These are phyloP conservation scores for Muscicapa adusta DNA, from an alignment of 2,113 vertebrate genomes.

Conservation along the genomic window DNA sequence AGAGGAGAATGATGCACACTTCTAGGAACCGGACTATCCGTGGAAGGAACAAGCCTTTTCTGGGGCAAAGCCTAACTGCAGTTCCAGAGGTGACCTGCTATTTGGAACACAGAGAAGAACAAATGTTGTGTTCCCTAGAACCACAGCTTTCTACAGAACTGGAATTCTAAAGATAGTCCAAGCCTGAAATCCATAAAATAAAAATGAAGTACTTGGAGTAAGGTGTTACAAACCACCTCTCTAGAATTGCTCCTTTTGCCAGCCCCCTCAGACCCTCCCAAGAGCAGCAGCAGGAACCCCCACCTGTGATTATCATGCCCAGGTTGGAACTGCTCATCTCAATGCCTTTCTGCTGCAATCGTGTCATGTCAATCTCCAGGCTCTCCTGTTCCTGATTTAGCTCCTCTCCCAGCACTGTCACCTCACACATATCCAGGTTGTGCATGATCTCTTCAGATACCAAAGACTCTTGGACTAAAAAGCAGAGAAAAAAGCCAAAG, in stretches of 20 bases:
- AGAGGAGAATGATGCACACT: not conserved
- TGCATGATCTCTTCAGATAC: slow-evolving; percentile 98
- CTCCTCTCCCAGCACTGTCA: slow-evolving; percentile 87
- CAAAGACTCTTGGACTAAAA: slow-evolving; percentile 92
- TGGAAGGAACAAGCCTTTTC: not conserved
- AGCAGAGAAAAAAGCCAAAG: not conserved
- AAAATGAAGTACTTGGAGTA: not conserved
- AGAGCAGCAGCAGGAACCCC: not conserved
- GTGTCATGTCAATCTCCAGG: slow-evolving; percentile 85
- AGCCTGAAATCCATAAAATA: not conserved
- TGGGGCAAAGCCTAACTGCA: not conserved
- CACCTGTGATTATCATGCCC: slow-evolving; percentile 90
- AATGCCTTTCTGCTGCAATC: slow-evolving; percentile 86
- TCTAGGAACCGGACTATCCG: not conserved
- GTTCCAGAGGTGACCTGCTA: not conserved
- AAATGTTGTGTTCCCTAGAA: not conserved
- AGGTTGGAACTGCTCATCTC: slow-evolving; percentile 88
- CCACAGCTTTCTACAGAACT: not conserved
- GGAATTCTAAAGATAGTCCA: not conserved
- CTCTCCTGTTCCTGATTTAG: slow-evolving; percentile 89
- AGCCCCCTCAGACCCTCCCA: not conserved
- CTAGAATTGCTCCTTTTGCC: not conserved
- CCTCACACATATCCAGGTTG: slow-evolving; percentile 93
- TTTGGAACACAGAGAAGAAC: not conserved
- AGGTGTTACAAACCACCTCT: not conserved